Percentiles rank a stretch among this genome's conserved stretches.
Evolutionary conservation across 2,113 vertebrate genomes (phyloP).

Genomic region (Dromaius novaehollandiae): DNA sequence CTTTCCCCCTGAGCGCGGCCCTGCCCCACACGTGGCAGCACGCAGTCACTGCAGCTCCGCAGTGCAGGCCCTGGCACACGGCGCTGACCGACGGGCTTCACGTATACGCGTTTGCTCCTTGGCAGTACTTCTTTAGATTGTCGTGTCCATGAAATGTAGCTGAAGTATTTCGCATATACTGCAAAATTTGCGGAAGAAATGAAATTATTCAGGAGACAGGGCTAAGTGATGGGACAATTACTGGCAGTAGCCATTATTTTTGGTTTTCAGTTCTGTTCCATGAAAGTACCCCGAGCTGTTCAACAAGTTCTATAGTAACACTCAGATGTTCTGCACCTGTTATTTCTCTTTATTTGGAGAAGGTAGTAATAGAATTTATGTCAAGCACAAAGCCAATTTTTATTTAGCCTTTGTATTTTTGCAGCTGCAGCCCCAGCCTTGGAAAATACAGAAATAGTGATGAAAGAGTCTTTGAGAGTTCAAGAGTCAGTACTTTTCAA

Average conservation of each 20-base stretch:
- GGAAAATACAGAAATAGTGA: neutral
- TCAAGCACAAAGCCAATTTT: neutral
- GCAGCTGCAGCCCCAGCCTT: neutral
- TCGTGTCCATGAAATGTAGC: neutral
- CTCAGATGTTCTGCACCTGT: neutral
- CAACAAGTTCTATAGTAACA: neutral
- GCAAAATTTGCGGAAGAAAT: neutral
- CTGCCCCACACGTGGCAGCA: rapidly evolving
- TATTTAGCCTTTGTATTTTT: neutral
- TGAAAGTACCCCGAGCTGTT: neutral
- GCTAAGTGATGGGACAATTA: neutral
- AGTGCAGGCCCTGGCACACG: neutral
- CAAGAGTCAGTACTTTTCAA: neutral
- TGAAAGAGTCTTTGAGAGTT: neutral
- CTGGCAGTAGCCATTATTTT: neutral
- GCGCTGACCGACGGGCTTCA: neutral
- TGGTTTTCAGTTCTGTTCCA: neutral
- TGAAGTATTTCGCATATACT: neutral
- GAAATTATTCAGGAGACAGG: neutral
- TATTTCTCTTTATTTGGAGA: neutral
- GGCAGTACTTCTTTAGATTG: neutral
- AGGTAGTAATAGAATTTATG: neutral
- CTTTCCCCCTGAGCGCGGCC: neutral
- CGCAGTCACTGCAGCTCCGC: neutral
- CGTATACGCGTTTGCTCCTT: neutral